A percentile compares a stretch with the other conserved stretches of the same genome.
Conservation (phyloP, 2,113 vertebrate genomes). For the Crotalus helleri region DNA sequence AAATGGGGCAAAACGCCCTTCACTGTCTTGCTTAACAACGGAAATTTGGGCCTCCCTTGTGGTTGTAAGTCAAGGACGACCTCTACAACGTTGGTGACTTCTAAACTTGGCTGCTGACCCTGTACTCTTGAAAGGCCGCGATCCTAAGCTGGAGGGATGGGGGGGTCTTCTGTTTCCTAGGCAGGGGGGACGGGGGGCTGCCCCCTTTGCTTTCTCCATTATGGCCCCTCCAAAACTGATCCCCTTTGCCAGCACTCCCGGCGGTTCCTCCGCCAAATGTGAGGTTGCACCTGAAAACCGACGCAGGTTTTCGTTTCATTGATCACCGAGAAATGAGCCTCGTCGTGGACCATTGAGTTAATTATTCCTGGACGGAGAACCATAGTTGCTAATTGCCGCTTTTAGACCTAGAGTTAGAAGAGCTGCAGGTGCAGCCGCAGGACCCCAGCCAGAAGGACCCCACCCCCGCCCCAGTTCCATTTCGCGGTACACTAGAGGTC, state of each 20-base stretch:
- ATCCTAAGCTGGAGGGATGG: background rate
- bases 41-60: no score
- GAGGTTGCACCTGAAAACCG: background rate
- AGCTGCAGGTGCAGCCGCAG: background rate
- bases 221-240: background rate
- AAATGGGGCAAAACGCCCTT: no score
- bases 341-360: conserved; percentile 8
- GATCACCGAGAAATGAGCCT: background rate
- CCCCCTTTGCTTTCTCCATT: background rate
- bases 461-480: rapidly evolving
- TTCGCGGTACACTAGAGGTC: background rate
- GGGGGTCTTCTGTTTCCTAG: background rate
- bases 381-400: background rate
- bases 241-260: background rate
- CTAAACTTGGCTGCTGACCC: no score
- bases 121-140: no score
- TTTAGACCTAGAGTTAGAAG: background rate
- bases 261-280: background rate
- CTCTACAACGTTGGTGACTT: no score
- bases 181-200: background rate
- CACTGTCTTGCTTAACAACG: no score
- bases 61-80: no score
- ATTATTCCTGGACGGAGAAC: conserved; percentile 5
- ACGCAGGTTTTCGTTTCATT: background rate
- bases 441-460: background rate